Percentiles rank a stretch among this genome's conserved stretches.
These are phyloP conservation scores for Atlantisia rogersi DNA, from an alignment of 2,113 vertebrate genomes.

Conservation along the genomic window DNA sequence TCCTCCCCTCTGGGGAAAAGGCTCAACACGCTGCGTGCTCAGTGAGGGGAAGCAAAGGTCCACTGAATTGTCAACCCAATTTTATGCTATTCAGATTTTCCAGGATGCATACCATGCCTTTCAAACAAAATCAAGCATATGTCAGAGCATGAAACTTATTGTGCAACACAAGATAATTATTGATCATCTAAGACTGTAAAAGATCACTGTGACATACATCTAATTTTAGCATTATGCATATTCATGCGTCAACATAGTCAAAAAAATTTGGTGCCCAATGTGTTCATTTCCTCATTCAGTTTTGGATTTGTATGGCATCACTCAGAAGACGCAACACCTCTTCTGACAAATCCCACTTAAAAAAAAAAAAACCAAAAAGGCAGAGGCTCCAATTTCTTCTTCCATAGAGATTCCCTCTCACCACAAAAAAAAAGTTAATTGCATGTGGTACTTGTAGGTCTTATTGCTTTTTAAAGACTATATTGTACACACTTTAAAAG, in stretches of 20 bases:
- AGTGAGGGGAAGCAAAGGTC: constrained; percentile 77
- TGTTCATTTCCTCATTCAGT: neutral
- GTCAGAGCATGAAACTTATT: constrained; percentile 85
- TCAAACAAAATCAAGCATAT: constrained; percentile 88
- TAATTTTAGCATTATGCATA: neutral
- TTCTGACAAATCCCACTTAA: neutral
- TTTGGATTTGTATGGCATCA: neutral
- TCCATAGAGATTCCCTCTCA: neutral
- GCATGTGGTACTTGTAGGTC: neutral
- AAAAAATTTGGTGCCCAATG: neutral
- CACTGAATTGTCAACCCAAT: constrained; percentile 80
- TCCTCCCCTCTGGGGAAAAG: constrained; percentile 78
- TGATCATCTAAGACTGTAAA: constrained; percentile 69
- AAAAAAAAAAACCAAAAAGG: neutral
- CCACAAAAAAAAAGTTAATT: neutral
- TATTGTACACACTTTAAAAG: neutral
- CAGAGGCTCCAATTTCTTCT: neutral
- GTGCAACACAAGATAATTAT: constrained; percentile 82
- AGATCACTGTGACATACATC: constrained; percentile 35
- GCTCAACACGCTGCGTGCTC: constrained; percentile 77
- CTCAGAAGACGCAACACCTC: neutral
- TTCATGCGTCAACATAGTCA: neutral
- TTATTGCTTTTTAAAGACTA: neutral
- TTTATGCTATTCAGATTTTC: constrained; percentile 84
- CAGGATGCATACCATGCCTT: constrained; percentile 79